Evolutionary conservation across 2,797 vertebrate genomes (phyloP).

Genomic region (Acomys russatus): DNA sequence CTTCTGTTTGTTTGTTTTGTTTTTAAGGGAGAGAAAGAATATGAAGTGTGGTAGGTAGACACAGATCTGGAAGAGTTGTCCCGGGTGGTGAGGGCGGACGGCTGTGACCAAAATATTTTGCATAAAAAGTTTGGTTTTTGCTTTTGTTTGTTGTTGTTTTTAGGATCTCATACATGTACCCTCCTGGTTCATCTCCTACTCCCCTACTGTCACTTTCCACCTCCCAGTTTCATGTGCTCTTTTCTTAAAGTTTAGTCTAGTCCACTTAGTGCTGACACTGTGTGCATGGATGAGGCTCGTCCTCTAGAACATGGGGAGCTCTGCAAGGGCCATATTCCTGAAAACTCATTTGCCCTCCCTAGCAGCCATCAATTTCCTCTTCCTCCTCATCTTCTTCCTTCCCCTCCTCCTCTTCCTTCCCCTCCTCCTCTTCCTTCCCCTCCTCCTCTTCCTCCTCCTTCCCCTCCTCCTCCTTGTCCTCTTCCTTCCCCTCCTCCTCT

Average conservation of each 20-base stretch:
- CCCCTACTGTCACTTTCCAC: not conserved
- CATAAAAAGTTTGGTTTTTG: not conserved
- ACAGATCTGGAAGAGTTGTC: too few species aligned
- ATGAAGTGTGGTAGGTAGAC: too few species aligned
- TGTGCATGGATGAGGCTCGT: not conserved
- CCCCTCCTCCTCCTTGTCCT: too few species aligned
- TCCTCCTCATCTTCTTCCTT: too few species aligned
- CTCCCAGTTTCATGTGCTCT: not conserved
- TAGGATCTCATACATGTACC: not conserved
- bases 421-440: too few species aligned
- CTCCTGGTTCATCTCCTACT: too few species aligned
- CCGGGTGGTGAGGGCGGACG: too few species aligned
- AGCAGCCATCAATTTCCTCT: not conserved
- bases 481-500: too few species aligned
- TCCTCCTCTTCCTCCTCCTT: too few species aligned
- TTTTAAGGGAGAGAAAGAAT: too few species aligned
- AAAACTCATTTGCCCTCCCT: not conserved
- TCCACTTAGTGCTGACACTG: not conserved
- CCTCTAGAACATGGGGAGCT: not conserved
- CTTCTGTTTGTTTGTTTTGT: not conserved
- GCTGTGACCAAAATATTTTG: too few species aligned
- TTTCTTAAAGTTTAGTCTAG: not conserved
- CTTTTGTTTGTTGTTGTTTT: not conserved
- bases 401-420: too few species aligned
- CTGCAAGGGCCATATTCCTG: not conserved